phyloP scores from a whole-genome alignment of 2,888 invertebrate genomes.

The Odontothrips loti region DNA sequence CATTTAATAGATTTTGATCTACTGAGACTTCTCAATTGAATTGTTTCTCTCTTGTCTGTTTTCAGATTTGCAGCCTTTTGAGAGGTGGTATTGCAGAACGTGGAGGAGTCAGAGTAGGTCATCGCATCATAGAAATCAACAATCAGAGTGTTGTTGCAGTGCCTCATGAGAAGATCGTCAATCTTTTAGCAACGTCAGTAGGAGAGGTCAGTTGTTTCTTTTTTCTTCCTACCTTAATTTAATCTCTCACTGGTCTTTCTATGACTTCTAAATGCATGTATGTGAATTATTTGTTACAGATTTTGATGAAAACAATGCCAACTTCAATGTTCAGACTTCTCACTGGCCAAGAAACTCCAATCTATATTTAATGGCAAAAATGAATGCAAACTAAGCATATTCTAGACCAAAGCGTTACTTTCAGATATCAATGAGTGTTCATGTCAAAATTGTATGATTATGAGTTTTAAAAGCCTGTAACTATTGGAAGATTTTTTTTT shows the following conservation, averaged over 20 bases:
- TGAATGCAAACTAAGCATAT: neutral
- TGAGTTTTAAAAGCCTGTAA: neutral
- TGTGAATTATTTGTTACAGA: constrained; percentile 58
- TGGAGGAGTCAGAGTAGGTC: constrained; percentile 97
- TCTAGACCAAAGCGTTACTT: neutral
- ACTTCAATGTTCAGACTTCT: constrained; percentile 99
- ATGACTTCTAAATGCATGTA: neutral
- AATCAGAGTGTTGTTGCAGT: constrained; percentile 99
- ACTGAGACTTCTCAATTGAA: neutral
- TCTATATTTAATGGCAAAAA: constrained; percentile 75
- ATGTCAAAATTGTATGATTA: neutral
- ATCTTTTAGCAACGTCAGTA: constrained; percentile 95
- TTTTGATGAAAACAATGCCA: constrained; percentile 99
- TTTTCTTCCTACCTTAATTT: constrained; percentile 41
- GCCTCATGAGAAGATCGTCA: constrained; percentile 98
- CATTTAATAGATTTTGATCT: neutral
- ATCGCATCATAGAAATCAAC: constrained; percentile 99
- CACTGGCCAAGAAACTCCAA: constrained; percentile 98
- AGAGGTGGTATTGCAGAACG: constrained; percentile 98
- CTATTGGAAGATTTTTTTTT: neutral
- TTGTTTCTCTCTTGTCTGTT: constrained; percentile 37
- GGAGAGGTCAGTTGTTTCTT: constrained; percentile 74
- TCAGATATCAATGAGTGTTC: constrained; percentile 1
- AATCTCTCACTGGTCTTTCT: neutral
- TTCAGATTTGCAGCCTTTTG: constrained; percentile 92